Evolutionary conservation across 2,888 invertebrate species (phyloP), one percentile per base, ranked within the genome.

Genomic region (Parapristionchus giblindavisi): DNA sequence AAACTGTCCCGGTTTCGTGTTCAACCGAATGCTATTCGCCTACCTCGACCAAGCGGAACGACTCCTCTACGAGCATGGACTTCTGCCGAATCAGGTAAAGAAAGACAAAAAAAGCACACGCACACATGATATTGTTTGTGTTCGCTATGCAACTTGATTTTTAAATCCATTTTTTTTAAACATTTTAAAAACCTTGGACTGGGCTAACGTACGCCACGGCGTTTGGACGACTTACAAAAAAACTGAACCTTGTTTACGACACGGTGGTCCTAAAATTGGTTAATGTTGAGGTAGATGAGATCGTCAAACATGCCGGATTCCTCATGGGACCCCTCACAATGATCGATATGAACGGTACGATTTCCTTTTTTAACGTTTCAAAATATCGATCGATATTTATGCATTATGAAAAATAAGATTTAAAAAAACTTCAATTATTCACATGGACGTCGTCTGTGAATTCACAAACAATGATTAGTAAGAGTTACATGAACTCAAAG

Each of bases 291-390:
- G 58, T 84, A 27, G 84, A 84, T 60, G 76, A 77, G 40, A 77
- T 81, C 40, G 63, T 84, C n/a, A 75, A 66, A 2, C 76, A 75
- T 14, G 77, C 76, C 24, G 84, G 84, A 36, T 80, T 84, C 38
- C 72, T 82, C 27, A 83, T 83, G 83, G 84, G 84, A 0, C 84
- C 84, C 11, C 54, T 82, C n/a, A 82, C 84, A 54, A 77, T 84
- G 74, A 65, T 74, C 34, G 84, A 84, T 66, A 83, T 84, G 84
- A 84, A 84, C 75, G 84, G 84, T 78, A 6, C 4, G 48, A n/a
- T 29, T 58, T 6, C 14, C 21, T 43, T 43, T 32, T 2, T 24
- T 17, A 58, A 66, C 11, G 48, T n/a, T 43, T 29, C 34, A 17
- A 34, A 63, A 63, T 11, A 32, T 29, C 11, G 11, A 56, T 21